Evolutionary conservation across 2,888 invertebrate species (phyloP), one percentile per base, ranked within the genome.

Genomic region (Strigamia maritima): DNA sequence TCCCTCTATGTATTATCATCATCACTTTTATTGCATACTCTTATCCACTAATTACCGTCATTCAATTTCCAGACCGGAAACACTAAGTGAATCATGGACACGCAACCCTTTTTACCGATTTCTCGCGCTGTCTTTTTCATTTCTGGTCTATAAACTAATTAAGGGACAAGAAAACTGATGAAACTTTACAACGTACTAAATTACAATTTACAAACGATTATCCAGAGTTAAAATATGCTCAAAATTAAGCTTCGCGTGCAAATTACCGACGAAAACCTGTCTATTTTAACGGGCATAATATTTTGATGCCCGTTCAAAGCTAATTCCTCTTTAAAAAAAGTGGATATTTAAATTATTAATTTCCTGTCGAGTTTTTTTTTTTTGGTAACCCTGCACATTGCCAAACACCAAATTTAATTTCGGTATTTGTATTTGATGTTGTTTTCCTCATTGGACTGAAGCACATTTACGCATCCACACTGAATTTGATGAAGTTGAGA

Each of bases 51-150:
- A 70, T 70, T 70, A 70, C 70, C 70, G 28, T 70, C 70, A 28
- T 28, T 70, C 70, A 26, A 10, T 70, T 70, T 24, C 14, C 70
- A 70, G 26, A 70, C 70, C 70, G 28, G 28, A 70, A 70, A 70
- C 70, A n/a, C 28, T 70, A 70, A 70, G 70, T 70, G 70, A 70
- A 70, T 70, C 70, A 70, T 26, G 28, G 28, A 70, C 70, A 70
- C 70, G 70, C 70, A 70, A 70, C 70, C 24, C 2, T 14, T 70
- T 70, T n/a, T 10, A 16, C 26, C 24, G 24, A 28, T 28, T 70
- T 70, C 28, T 10, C 28, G 26, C 28, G 54, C 54, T 19, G 54
- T 54, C 54, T 54, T 54, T 54, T 54, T 19, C 1, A 6, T 54
- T 54, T 54, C 19, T 54, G 16, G 54, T 54, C 22, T 54, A n/a